Base-by-base conservation (phyloP, 2,113 vertebrate genomes). In the Pitta sordida region DNA sequence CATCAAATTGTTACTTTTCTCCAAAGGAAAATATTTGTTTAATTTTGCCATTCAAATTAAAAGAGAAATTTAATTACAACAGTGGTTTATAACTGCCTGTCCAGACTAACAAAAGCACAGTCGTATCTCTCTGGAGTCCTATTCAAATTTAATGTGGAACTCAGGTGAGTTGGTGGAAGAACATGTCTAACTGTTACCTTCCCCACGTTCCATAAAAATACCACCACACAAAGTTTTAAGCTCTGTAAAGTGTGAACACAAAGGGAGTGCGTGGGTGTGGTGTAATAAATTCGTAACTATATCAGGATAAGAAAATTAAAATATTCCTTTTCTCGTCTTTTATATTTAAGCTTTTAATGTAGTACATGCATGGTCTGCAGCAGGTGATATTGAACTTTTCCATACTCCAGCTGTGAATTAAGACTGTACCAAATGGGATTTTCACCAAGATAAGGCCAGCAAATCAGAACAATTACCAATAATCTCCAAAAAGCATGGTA, bases 11-110 rank as follows among this genome's bases (percentile, higher is more conserved):
- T 76, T 97, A 87, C 93, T 95, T 93, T 91, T 86, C 92, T 94
- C 94, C 76, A 92, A 88, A 84, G 83, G 76, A 93, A 96, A 95
- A 96, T 93, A 96, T 97, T 97, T 96, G 94, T 96, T 95, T 95
- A 95, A 96, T 95, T 78, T 85, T 59, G 76, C 64, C 27, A 67
- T 69, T 91, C 82, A 94, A 96, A 94, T 82, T 74, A 94, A 91
- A 95, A 95, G 88, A 86, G 73, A 88, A 89, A 95, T 93, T 91
- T 95, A 96, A 96, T 95, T 96, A 91, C 86, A 91, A 11, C 30
- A 73, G 59, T 58, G 55, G 75, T 86, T 77, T 81, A 69, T 81
- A 90, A 51, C 81, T 62, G 90, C 60, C 83, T 89, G 86, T 76
- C 93, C 94, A 75, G 78, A 75, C 75, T 75, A 86, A 85, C 60